Conservation (phyloP, 2,797 vertebrate species). For the Schizopygopsis pylzovi region DNA sequence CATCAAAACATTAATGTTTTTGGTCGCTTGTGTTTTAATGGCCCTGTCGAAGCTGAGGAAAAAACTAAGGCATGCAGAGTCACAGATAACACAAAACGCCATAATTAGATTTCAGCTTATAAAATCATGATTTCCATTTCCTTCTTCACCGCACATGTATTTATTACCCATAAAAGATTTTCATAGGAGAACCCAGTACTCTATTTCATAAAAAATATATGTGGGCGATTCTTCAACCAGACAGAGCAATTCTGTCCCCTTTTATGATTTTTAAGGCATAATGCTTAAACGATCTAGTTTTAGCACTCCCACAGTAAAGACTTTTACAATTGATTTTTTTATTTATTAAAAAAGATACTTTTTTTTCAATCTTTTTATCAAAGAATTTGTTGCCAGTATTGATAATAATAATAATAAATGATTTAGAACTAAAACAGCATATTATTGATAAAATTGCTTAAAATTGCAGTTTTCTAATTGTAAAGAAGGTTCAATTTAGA, state of each 20-base stretch:
- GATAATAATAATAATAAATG: neutral
- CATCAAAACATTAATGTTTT: slow-evolving; percentile 78
- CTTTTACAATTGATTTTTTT: neutral
- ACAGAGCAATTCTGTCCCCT: neutral
- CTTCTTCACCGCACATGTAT: slow-evolving; percentile 57
- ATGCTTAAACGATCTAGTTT: neutral
- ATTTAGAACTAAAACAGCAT: neutral
- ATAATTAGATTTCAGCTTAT: slow-evolving; percentile 73
- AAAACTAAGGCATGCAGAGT: slow-evolving; percentile 75
- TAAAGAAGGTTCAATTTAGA: neutral
- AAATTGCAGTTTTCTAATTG: neutral
- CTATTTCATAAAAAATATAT: slow-evolving; percentile 20
- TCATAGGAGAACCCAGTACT: neutral
- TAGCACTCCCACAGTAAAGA: neutral
- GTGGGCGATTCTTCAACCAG: slow-evolving; percentile 2
- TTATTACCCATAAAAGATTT: slow-evolving; percentile 55
- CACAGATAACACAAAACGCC: slow-evolving; percentile 69
- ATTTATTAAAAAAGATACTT: neutral
- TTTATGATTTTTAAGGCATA: slow-evolving; percentile 9
- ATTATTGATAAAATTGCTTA: neutral
- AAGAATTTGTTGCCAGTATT: neutral
- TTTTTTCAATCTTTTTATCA: neutral
- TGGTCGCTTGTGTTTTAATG: slow-evolving; percentile 75
- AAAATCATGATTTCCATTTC: slow-evolving; percentile 66
- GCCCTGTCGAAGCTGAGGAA: slow-evolving; percentile 78